Base-by-base conservation (phyloP, 2,113 vertebrate species). In the Verasper variegatus region DNA sequence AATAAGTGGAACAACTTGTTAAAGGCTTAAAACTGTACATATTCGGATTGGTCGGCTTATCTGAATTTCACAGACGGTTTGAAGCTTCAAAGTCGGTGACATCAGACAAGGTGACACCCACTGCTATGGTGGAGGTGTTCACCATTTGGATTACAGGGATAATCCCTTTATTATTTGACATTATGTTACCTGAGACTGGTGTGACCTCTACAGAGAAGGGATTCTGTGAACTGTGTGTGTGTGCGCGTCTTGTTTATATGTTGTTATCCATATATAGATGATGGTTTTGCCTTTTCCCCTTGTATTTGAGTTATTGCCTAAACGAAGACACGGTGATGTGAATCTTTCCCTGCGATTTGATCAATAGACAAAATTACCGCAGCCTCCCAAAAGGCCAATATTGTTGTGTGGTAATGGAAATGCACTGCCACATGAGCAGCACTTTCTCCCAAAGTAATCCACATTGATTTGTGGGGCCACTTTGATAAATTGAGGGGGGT, bases 401-500 rank as follows among this genome's bases (percentile, higher is more conserved):
- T 87, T 89, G 87, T 88, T 89, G 84, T 90, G 87, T 84, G 84
- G 87, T 90, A 86, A 93, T 93, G 91, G 89, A 90, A 93, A 86
- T 89, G 73, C 77, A 69, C 83, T 73, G 81, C 67, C 84, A 88
- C 86, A 89, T 70, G 86, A 90, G 80, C 90, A 76, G 69, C 76
- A 86, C 91, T 91, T 90, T 86, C 86, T 86, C 68, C 86, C 74
- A 90, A 92, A 92, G 91, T 92, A 93, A 94, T 94, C 90, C 84
- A 82, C 86, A 94, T 94, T 92, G 93, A 95, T 95, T 91, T 92
- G 90, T 84, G 77, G 67, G 80, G 74, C 89, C 83, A 92, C 87
- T 93, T 94, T 93, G 91, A 92, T 92, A 93, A 94, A 94, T 94
- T 89, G 89, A 91, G 84, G 88, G 79, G 85, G 80, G 89, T 91